phyloP scores from a whole-genome alignment of 2,113 vertebrate species.

The Myxocyprinus asiaticus region DNA sequence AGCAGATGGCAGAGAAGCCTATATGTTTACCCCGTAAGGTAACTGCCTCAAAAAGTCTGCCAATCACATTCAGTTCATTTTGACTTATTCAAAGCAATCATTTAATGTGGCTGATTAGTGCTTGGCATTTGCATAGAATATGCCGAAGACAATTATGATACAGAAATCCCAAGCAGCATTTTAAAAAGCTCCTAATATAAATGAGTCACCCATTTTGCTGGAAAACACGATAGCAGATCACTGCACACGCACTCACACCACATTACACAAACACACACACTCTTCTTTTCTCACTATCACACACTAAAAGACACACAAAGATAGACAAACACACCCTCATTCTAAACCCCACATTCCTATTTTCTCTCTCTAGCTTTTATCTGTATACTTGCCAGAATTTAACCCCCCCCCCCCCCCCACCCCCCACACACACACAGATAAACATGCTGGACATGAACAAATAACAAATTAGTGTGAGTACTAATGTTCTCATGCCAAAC shows the following conservation, averaged over 20 bases:
- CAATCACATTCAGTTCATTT: background rate
- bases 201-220: conserved; percentile 30
- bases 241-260: background rate
- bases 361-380: conserved; percentile 32
- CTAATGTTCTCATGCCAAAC: conserved; percentile 27
- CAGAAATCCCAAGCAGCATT: conserved; percentile 33
- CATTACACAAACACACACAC: conserved; percentile 15
- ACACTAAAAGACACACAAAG: conserved; percentile 29
- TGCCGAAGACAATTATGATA: background rate
- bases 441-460: conserved; percentile 19
- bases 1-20: background rate
- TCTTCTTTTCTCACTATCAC: conserved; percentile 11
- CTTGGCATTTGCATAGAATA: conserved; percentile 7
- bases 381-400: conserved; percentile 26
- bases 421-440: too few species aligned
- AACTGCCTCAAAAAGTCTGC: background rate
- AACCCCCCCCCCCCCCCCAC: conserved; percentile 20
- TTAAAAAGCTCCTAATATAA: conserved; percentile 26
- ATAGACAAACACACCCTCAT: background rate
- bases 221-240: conserved; percentile 28
- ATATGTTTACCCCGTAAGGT: conserved; percentile 27
- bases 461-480: conserved; percentile 31
- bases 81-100: background rate
- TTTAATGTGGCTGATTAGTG: conserved; percentile 12
- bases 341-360: background rate